A percentile compares a stretch with the other conserved stretches of the same genome.
These are phyloP conservation scores for Sula dactylatra DNA, from an alignment of 2,113 vertebrate species.

Conservation along the genomic window DNA sequence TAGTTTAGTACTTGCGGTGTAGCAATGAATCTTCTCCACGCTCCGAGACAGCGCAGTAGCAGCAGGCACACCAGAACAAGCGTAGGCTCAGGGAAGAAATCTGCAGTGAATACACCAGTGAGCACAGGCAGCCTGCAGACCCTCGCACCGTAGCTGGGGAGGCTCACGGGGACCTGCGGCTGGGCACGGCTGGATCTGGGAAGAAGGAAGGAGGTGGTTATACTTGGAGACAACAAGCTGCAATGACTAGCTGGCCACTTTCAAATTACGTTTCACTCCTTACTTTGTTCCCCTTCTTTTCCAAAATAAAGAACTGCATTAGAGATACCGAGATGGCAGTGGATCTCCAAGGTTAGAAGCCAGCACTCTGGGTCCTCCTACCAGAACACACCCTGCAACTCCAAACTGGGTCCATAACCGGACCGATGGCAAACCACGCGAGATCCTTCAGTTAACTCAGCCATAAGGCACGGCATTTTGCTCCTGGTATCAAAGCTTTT, in stretches of 20 bases:
- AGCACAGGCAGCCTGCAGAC: background rate
- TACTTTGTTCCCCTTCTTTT: background rate
- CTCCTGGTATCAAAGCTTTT: background rate
- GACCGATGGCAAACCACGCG: background rate
- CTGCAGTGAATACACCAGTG: background rate
- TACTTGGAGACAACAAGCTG: background rate
- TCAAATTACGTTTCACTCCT: background rate
- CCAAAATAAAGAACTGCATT: background rate
- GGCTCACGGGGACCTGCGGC: background rate
- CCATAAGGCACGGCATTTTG: background rate
- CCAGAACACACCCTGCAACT: background rate
- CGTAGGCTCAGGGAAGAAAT: background rate
- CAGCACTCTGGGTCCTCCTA: background rate
- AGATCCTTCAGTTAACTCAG: background rate
- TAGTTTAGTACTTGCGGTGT: background rate
- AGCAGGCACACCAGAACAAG: background rate
- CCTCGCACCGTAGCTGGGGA: rapidly evolving
- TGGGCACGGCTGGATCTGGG: background rate
- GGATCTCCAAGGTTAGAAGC: background rate
- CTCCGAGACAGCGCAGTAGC: background rate
- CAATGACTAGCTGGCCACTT: background rate
- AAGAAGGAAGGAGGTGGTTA: background rate
- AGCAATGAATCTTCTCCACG: rapidly evolving
- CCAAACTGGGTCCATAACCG: background rate
- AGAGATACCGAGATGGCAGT: background rate